Evolutionary conservation across 23 tunicate species (phyloP), one percentile per base, ranked within the genome.

Genomic region (Oikopleura albicans): DNA sequence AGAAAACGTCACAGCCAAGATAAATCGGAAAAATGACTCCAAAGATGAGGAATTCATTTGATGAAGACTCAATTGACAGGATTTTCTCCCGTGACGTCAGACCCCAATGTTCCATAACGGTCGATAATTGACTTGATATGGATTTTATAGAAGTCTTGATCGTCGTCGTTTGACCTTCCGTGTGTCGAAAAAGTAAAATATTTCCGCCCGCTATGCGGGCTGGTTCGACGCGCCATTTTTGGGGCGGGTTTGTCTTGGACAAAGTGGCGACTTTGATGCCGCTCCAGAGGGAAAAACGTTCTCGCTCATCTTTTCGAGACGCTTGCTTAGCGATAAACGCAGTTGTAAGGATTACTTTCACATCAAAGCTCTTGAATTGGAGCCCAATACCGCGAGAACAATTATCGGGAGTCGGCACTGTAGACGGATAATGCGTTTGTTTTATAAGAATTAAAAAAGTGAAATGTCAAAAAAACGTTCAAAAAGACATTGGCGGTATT

Each of bases 181-280:
- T 22, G 35, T 29, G 27, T 29, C 79, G 79, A 29, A 71, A 71
- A 2, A 71, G 27, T 37, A 71, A 71, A 12, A 71, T 12, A 22
- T 27, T 16, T 34, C 36, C 79, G 79, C 33, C 35, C 37, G 33
- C 2, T 12, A 71, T 29, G 33, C 79, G 79, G 37, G 79, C 4
- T 16, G 79, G 79, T 4, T 71, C 79, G 79, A 71, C 79, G 4
- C 79, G 79, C 79, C 79, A 71, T 71, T 71, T 71, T 71, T 16
- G 34, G 2, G 79, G 79, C 2, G 79, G 79, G 27, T 22, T 16
- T 29, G 79, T 71, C 31, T 71, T 71, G 33, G 79, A 71, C 27
- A 4, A 4, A 71, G 31, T 37, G 37, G 79, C 31, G 27, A 71
- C 37, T 71, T 71, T 71, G 33, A 71, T 71, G 4, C 34, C 27